Evolutionary conservation across 2,888 invertebrate genomes (phyloP).

Genomic region (Acrobeloides nanus): DNA sequence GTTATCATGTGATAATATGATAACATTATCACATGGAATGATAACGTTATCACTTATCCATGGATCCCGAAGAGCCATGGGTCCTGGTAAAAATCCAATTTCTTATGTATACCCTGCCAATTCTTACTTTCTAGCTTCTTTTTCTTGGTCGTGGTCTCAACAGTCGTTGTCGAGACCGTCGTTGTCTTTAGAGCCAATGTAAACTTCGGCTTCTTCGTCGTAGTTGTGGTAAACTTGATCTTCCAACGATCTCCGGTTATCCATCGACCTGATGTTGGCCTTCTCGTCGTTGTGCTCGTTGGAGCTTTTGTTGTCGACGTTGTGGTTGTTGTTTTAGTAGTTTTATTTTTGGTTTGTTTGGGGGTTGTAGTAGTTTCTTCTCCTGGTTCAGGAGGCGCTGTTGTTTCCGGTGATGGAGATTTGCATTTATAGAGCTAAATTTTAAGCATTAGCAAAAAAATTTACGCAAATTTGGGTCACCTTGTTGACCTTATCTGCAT

Average conservation of each 20-base stretch:
- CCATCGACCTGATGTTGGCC: background rate
- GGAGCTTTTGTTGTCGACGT: slow-evolving; percentile 10
- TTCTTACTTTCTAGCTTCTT: too few species aligned
- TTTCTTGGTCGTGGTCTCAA: slow-evolving; percentile 2
- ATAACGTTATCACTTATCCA: too few species aligned
- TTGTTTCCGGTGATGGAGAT: too few species aligned
- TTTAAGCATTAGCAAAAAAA: slow-evolving; percentile 16
- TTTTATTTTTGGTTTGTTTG: slow-evolving; percentile 3
- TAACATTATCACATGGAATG: too few species aligned
- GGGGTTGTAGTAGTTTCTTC: slow-evolving; percentile 13
- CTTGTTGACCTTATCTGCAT: slow-evolving; percentile 42
- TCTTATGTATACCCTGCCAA: too few species aligned
- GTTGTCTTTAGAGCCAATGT: slow-evolving; percentile 14
- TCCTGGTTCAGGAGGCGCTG: slow-evolving; percentile 15
- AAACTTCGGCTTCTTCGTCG: slow-evolving; percentile 8
- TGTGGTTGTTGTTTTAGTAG: slow-evolving; percentile 14
- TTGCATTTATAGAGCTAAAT: slow-evolving; percentile 56
- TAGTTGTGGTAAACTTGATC: slow-evolving; percentile 12
- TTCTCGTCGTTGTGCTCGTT: slow-evolving; percentile 11
- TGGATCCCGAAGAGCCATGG: too few species aligned
- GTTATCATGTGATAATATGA: too few species aligned
- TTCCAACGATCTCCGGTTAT: slow-evolving; percentile 1
- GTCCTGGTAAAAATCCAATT: too few species aligned
- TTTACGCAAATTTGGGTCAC: too few species aligned
- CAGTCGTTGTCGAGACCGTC: background rate